Evolutionary conservation across 64 coral and sea anemone species (phyloP), one percentile per base, ranked within the genome.

Genomic region (Catalaphyllia jardinei): DNA sequence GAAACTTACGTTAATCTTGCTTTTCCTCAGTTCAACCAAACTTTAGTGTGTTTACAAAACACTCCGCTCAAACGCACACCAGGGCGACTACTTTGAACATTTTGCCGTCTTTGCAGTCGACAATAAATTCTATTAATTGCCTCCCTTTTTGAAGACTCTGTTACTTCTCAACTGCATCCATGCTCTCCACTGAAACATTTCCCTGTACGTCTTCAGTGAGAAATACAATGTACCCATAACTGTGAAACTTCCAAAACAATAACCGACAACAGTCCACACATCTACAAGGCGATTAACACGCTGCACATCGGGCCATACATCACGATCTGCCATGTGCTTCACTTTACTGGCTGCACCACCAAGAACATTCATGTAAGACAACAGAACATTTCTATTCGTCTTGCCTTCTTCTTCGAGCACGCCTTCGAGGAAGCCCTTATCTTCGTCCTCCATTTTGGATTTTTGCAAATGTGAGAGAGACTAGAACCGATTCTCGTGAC

Each of bases 291-390:
- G 35, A 67, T 94, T 89, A 15, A 94, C 74, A 33, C 87, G 90
- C 25, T 94, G 76, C 0, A 94, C 78, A 83, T 94, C 93, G 22
- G 93, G 93, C 93, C 93, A 94, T n/a, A 94, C 80, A 82, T 94
- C 93, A 19, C 74, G 42, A 62, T 87, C 90, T 55, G 90, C 82
- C 20, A 92, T 79, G 25, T 87, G 12, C 24, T 35, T 78, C 8
- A 92, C 90, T 51, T 80, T 83, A 9, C 51, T 74, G 3, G 86
- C 90, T 57, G 74, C 83, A 55, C 83, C 75, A 49, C 83, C 90
- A 17, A 92, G 52, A 57, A 77, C 20, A 59, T 80, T 49, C 24
- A 79, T 15, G 55, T 92, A 92, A 13, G 76, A 87, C 62, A 71
- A 87, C 74, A 92, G 16, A 13, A 87, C 77, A 18, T 62, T 63